Percentiles rank a stretch among this genome's conserved stretches.
Evolutionary conservation across 2,888 invertebrate genomes (phyloP).

Genomic region (Oxytorus armatus): DNA sequence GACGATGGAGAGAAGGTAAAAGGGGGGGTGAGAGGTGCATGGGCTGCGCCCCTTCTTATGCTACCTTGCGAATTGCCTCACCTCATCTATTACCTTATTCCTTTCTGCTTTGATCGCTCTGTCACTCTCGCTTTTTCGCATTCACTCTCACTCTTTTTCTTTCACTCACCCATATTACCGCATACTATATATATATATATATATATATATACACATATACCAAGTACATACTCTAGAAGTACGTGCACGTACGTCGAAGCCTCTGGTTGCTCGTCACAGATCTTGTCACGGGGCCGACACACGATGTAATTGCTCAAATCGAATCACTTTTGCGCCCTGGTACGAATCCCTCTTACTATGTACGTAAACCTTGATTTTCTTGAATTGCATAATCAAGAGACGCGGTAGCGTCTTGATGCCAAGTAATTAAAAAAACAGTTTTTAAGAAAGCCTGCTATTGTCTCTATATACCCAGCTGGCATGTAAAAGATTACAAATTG

Average conservation of each 20-base stretch:
- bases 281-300: constrained; percentile 29
- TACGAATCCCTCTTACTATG: neutral
- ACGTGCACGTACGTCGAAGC: constrained; percentile 47
- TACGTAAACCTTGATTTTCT: neutral
- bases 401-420: no score
- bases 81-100: constrained; percentile 39
- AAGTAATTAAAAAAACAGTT: no score
- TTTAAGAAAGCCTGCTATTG: no score
- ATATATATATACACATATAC: no score
- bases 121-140: constrained; percentile 62
- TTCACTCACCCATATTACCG: constrained; percentile 64
- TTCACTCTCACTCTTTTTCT: constrained; percentile 66
- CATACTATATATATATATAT: no score
- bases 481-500: no score
- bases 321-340: neutral
- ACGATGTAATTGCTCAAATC: neutral
- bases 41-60: constrained; percentile 42
- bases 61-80: constrained; percentile 55
- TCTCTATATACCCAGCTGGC: no score
- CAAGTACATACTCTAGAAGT: constrained; percentile 39
- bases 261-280: constrained; percentile 28
- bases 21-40: constrained; percentile 34
- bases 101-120: constrained; percentile 29
- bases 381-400: no score
- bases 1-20: constrained; percentile 8